Evolutionary conservation across 2,797 vertebrate species (phyloP), one percentile per base, ranked within the genome.

Genomic region (Sebastiscus albofasciatus): DNA sequence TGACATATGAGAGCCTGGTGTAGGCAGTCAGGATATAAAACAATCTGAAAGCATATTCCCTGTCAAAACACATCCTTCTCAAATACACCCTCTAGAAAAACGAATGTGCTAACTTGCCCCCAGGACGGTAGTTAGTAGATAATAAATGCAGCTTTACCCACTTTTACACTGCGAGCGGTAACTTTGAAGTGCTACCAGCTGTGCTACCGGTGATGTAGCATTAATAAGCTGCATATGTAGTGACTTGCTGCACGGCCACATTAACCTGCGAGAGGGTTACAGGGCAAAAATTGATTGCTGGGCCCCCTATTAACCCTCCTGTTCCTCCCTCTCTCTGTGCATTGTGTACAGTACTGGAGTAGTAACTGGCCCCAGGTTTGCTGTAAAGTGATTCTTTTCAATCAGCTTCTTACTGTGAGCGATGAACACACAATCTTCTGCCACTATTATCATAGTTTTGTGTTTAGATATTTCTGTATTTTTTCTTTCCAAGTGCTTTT

Each of bases 201-300:
- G 27, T 70, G 52, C 77, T 67, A 16, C 12, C 49, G 18, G 49
- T 46, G 67, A 76, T 70, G 12, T 62, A 67, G 61, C 75, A 80
- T 80, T 87, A 80, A 80, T 72, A 72, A 70, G 20, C 4, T 68
- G 39, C 46, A 68, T 81, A 85, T 67, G 29, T 76, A 81, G 54
- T 54, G 54, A 71, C 59, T 85, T 49, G 18, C 55, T 72, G n/a
- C 67, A 18, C 8, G n/a, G 39, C 33, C 62, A 70, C 24, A 58
- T 75, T 69, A 81, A 64, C 69, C 65, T 81, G 46, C 20, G 20
- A 34, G 29, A 36, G 18, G 20, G 14, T 27, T 61, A 29, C 11
- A 11, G 24, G 67, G 31, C 14, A 77, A 58, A 81, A 64, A 22
- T 34, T 9, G 79, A 75, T 74, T 56, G 65, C 27, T 24, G 33